Evolutionary conservation across 2,888 invertebrate species (phyloP).

Genomic region (Plagodis pulveraria): DNA sequence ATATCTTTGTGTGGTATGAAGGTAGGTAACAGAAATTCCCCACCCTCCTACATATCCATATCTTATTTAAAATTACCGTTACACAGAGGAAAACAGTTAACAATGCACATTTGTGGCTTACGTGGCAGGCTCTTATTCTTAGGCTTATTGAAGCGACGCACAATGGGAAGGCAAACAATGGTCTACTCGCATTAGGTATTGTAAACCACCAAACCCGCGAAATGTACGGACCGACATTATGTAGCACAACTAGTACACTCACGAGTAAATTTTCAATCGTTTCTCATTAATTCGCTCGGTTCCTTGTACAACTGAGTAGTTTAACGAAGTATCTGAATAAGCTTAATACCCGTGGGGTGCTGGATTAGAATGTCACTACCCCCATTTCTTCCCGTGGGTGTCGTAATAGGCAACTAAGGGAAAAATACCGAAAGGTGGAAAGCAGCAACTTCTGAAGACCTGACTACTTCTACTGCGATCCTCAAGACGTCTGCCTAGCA

Average conservation of each 20-base stretch:
- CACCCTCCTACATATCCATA: neutral
- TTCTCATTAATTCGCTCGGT: too few relatives aligned
- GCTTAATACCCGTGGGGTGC: too few relatives aligned
- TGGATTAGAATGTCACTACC: too few relatives aligned
- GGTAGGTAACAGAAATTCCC: neutral
- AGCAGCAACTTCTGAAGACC: too few relatives aligned
- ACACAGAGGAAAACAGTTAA: constrained; percentile 5
- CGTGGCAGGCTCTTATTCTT: constrained; percentile 33
- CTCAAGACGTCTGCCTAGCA: too few relatives aligned
- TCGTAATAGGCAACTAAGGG: too few relatives aligned
- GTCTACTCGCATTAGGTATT: constrained; percentile 40
- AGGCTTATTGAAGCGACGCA: constrained; percentile 45
- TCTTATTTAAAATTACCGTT: constrained; percentile 5
- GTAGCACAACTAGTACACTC: constrained; percentile 1
- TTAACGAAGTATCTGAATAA: too few relatives aligned
- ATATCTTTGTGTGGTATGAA: neutral
- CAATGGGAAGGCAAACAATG: constrained; percentile 51
- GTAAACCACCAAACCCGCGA: constrained; percentile 24
- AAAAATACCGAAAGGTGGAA: too few relatives aligned
- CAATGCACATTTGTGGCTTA: constrained; percentile 14
- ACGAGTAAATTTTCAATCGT: neutral
- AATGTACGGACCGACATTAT: constrained; percentile 13
- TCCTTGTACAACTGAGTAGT: too few relatives aligned
- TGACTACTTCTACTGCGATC: too few relatives aligned
- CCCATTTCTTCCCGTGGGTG: too few relatives aligned